Base-by-base conservation (phyloP, 2,113 vertebrate genomes). In the Scytalopus superciliaris region DNA sequence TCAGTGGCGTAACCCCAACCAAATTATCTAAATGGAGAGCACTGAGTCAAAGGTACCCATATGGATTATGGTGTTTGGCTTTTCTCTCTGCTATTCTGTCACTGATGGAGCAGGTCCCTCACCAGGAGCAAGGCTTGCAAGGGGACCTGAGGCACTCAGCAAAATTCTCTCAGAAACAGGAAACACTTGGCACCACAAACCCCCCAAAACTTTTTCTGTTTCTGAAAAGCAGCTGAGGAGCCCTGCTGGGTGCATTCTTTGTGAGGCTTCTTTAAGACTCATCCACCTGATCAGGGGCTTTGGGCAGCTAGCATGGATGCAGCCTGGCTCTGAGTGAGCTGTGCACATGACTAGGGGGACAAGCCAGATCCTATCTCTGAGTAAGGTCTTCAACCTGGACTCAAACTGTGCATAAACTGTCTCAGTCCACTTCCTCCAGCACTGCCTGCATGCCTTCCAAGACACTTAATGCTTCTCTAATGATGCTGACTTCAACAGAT, bases 401-500 rank as follows among this genome's bases (percentile, higher is more conserved):
- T 19, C n/a, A 64, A 84, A 49, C 14, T 40, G n/a, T 23, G 12
- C 4, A 4, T 40, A 56, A 47, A 11, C 23, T 19, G n/a, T 85
- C n/a, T 39, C n/a, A 40, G 28, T 15, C 42, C 40, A 56, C 14
- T 47, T 28, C 23, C 56, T n/a, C 40, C 27, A 56, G n/a, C 12
- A 18, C n/a, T 64, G 14, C 24, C 42, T 75, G n/a, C 10, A n/a
- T 66, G 50, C 14, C n/a, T 28, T 17, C n/a, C n/a, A n/a, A 18
- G 23, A 50, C 60, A 56, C 8, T n/a, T 23, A 56, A 40, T 14
- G 47, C 19, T 49, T 49, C n/a, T 19, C 9, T 56, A 49, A 49
- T 12, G 23, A 4, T 1, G 0, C 23, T 8, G 4, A 2, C 33
- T 37, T 27, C 37, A 52, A 2, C 6, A 12, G 50, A 78, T 33